These are phyloP conservation scores for Wasmannia auropunctata DNA, from an alignment of 1,140 invertebrate species.

Conservation along the genomic window DNA sequence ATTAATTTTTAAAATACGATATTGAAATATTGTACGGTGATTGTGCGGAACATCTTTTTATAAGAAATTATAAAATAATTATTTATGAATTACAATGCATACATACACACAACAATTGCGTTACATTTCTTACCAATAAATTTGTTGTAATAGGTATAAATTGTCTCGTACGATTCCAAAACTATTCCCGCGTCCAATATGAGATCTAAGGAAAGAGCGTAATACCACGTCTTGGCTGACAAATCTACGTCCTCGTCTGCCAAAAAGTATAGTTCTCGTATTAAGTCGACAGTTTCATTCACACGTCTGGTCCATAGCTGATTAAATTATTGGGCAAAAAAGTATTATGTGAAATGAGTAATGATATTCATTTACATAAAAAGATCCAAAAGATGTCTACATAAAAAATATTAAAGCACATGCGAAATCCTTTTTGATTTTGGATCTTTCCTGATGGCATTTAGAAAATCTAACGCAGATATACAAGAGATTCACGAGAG, in stretches of 20 bases:
- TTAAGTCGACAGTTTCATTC: conserved; percentile 69
- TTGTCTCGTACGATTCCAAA: conserved; percentile 70
- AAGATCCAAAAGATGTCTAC: neutral
- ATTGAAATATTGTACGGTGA: neutral
- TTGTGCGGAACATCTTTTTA: neutral
- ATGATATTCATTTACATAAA: neutral
- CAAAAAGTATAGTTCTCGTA: conserved; percentile 62
- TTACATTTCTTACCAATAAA: conserved; percentile 57
- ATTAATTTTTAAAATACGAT: neutral
- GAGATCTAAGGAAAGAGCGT: conserved; percentile 75
- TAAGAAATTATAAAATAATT: neutral
- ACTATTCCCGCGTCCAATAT: conserved; percentile 71
- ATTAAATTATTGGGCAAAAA: neutral
- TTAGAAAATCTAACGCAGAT: neutral
- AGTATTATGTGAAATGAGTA: neutral
- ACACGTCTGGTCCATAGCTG: conserved; percentile 72
- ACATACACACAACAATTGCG: neutral
- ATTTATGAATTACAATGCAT: neutral
- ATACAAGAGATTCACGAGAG: neutral
- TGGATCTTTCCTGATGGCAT: neutral
- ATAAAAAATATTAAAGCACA: neutral
- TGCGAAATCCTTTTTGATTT: neutral
- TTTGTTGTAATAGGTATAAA: conserved; percentile 48
- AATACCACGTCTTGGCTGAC: conserved; percentile 78
- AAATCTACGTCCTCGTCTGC: conserved; percentile 69